These are phyloP conservation scores for Hemiprocne comata DNA, from an alignment of 2,113 vertebrate species.

Conservation along the genomic window DNA sequence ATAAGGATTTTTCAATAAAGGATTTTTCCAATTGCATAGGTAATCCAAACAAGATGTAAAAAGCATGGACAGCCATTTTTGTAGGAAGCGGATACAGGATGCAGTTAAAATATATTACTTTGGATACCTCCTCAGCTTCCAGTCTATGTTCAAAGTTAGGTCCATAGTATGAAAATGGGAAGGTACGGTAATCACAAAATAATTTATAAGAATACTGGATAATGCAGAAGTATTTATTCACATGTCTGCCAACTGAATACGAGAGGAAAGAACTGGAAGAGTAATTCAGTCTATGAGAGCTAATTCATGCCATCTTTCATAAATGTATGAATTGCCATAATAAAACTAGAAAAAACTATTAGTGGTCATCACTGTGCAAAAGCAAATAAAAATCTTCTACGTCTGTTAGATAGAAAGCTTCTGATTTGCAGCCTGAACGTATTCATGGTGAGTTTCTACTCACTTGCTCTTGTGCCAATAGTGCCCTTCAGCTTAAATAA, in stretches of 20 bases:
- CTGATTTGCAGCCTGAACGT: background rate
- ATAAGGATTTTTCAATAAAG: background rate
- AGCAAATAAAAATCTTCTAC: background rate
- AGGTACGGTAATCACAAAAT: background rate
- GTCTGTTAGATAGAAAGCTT: background rate
- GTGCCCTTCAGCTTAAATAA: background rate
- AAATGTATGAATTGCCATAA: background rate
- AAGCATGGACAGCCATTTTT: background rate
- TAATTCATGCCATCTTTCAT: background rate
- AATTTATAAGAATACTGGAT: background rate
- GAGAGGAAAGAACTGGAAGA: background rate
- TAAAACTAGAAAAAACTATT: background rate
- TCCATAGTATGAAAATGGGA: background rate
- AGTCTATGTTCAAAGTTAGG: background rate
- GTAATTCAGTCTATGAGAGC: background rate
- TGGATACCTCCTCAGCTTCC: background rate
- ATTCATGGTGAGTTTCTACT: background rate
- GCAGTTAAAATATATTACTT: background rate
- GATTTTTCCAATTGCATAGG: background rate
- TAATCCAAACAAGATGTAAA: background rate
- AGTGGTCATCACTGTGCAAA: background rate
- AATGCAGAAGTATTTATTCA: background rate
- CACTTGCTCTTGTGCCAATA: background rate
- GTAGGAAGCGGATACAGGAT: background rate
- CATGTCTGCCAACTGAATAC: background rate